These are phyloP conservation scores for Pampus argenteus DNA, from an alignment of 2,797 vertebrate species.

Conservation along the genomic window DNA sequence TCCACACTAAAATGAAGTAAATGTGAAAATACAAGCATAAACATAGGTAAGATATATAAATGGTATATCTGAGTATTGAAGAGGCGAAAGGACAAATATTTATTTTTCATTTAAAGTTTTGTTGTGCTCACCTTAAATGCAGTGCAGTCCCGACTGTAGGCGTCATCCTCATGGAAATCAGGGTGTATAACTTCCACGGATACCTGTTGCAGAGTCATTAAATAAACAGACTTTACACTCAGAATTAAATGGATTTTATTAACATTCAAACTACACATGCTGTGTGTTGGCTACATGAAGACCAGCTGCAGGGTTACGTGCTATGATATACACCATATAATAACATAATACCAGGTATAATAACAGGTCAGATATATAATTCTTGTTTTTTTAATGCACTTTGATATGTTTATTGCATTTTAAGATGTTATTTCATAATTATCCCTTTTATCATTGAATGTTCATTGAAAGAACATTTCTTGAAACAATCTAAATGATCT, in stretches of 20 bases:
- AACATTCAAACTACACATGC: not conserved
- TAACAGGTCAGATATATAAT: too few relatives aligned
- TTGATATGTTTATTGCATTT: not conserved
- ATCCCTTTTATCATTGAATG: not conserved
- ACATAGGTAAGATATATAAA: not conserved
- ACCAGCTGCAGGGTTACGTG: not conserved
- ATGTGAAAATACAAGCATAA: not conserved
- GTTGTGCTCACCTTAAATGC: constrained; percentile 89
- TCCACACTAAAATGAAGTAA: not conserved
- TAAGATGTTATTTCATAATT: too few relatives aligned
- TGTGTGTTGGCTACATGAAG: not conserved
- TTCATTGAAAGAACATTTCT: not conserved
- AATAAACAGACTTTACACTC: constrained; percentile 6
- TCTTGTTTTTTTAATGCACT: not conserved
- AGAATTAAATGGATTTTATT: not conserved
- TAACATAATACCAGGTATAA: too few relatives aligned
- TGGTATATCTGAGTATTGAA: not conserved
- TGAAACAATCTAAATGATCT: not conserved
- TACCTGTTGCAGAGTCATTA: constrained; percentile 82
- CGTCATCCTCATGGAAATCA: constrained; percentile 89
- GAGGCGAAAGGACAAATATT: not conserved
- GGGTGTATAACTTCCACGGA: constrained; percentile 85
- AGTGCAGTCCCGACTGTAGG: constrained; percentile 89
- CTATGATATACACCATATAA: not conserved
- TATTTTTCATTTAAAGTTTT: not conserved